Base-by-base conservation (phyloP, 2,888 invertebrate species). In the Tachina lurida region DNA sequence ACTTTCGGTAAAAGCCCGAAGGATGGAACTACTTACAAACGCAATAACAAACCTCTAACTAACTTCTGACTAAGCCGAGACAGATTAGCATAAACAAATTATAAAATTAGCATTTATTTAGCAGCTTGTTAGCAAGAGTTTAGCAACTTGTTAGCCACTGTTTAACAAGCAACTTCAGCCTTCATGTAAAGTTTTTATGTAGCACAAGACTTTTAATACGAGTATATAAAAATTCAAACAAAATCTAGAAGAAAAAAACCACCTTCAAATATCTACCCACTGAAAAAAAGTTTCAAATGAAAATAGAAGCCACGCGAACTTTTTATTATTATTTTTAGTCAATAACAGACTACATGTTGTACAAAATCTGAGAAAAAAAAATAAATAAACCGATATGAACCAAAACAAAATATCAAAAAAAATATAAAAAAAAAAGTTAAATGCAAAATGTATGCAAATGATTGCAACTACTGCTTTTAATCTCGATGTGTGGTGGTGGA, bases 381-480 rank as follows among this genome's bases (percentile, higher is more conserved):
- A 58, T 45, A 19, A n/a, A 58, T 43, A 52, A 70, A 62, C 60
- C 19, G 41, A 79, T 73, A 80, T n/a, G 9, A 63, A 43, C 49
- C 19, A 60, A 52, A 68, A 41, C 2, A 41, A 49, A 68, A 19
- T 10, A 7, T 9, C 8, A 19, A 58, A 77, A 58, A 41, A 49
- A 68, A 19, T 3, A 7, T 2, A 10, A 17, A 67, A 77, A 58
- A 49, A 60, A 41, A 54, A 19, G 43, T 9, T 45, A 43, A 31
- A 43, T 63, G 84, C 77, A 77, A 77, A 77, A 70, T 84, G 84
- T 67, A 84, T 81, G 84, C 77, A 84, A 84, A 84, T 84, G 63
- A 73, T 17, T 75, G 84, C 71, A 67, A 80, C 82, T 77, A 77
- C 82, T 77, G 82, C 45, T 63, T 77, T 77, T 76, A 65, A 52